Evolutionary conservation across 2,113 vertebrate species (phyloP).

Genomic region (Galeopterus variegatus): DNA sequence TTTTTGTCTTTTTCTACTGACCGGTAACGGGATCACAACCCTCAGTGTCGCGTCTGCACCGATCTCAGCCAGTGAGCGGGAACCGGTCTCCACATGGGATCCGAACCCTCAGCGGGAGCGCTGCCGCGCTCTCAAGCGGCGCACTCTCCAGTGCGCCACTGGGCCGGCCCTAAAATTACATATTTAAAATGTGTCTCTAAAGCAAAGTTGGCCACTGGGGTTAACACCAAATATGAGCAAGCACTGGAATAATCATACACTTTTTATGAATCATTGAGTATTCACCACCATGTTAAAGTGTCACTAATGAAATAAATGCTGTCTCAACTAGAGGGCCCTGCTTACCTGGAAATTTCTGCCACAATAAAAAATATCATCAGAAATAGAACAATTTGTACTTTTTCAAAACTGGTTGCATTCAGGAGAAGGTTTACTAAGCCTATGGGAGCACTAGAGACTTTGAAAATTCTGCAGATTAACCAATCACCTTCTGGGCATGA

Average conservation of each 20-base stretch:
- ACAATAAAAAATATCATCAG: neutral
- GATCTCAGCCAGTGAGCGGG: too few relatives aligned
- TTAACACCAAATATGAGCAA: neutral
- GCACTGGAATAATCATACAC: neutral
- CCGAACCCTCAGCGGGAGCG: too few relatives aligned
- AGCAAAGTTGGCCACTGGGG: neutral
- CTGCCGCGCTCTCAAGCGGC: too few relatives aligned
- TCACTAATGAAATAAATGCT: neutral
- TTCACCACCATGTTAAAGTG: neutral
- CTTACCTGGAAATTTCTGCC: neutral
- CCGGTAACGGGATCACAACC: too few relatives aligned
- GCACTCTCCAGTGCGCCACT: too few relatives aligned
- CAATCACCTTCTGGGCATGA: neutral
- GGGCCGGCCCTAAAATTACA: constrained; percentile 16
- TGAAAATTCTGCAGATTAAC: neutral
- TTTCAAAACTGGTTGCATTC: neutral
- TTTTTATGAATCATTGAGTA: neutral
- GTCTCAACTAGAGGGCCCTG: neutral
- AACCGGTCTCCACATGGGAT: too few relatives aligned
- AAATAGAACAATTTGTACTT: neutral
- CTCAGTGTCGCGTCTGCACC: too few relatives aligned
- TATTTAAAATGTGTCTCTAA: neutral
- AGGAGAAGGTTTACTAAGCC: neutral
- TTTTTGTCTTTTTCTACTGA: too few relatives aligned
- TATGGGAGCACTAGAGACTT: neutral